Evolutionary conservation across 2,113 vertebrate species (phyloP), one percentile per base, ranked within the genome.

Genomic region (Oreotrochilus melanogaster): DNA sequence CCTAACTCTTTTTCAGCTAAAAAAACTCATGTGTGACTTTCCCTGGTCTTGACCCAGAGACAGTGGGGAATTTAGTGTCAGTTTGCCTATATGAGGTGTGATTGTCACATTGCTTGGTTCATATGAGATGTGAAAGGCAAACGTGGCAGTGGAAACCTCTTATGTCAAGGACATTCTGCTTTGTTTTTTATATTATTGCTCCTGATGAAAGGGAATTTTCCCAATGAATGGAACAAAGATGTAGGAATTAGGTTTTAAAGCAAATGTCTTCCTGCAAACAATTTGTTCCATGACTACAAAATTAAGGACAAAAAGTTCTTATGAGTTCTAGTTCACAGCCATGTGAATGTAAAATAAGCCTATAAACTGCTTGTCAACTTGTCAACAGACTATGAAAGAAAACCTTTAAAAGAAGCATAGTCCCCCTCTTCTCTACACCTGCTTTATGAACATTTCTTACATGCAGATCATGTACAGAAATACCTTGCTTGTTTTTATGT

Each of bases 321-420:
- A 51, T 13, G 8, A 75, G 30, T 65, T 90, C 67, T 88, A 83
- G 58, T 48, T 93, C 51, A 62, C 60, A 88, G 62, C 21, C 56
- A 23, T 83, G 64, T 74, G 51, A n/a, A n/a, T n/a, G 47, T 43
- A 86, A 94, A 95, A 90, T 66, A 93, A 76, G 21, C 28, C 9
- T 45, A 69, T 73, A 80, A 93, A 88, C 67, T 54, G 42, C 75
- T 88, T 80, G 71, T 86, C 86, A 96, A 21, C 58, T 73, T 96
- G 74, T 95, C 86, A 92, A 86, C 71, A 88, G 71, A 43, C 19
- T 54, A 76, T 18, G 37, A 66, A 69, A 86, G 54, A 89, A 72
- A 47, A 7, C 16, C 31, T 94, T 80, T 79, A 73, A 88, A 90
- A 83, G 70, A 80, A 86, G 9, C 16, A 78, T 43, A 71, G 31